phyloP scores from a whole-genome alignment of 2,113 vertebrate species.

The Otis tarda region DNA sequence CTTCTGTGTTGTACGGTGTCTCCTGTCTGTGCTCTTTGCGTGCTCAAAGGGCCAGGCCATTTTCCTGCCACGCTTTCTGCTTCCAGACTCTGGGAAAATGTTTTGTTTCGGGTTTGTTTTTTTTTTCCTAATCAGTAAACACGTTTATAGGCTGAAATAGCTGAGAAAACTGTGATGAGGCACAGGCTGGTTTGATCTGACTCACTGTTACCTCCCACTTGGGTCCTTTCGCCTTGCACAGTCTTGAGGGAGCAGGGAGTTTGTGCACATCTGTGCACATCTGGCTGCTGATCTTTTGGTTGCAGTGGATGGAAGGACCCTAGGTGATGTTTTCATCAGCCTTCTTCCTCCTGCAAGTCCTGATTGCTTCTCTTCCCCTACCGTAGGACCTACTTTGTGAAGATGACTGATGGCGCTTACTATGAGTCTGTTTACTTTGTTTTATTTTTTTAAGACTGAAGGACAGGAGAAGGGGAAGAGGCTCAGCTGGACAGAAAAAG shows the following conservation, averaged over 20 bases:
- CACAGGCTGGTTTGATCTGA: background rate
- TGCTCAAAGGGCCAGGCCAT: background rate
- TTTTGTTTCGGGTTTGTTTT: no score
- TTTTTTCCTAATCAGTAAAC: background rate
- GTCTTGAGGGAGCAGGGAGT: background rate
- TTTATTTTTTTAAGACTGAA: rapidly evolving
- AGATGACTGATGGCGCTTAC: background rate
- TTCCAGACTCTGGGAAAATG: background rate
- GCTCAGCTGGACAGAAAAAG: background rate
- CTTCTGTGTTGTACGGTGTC: background rate
- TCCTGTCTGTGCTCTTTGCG: background rate
- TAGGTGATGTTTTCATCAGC: background rate
- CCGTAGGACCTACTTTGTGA: no score
- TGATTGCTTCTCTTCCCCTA: background rate
- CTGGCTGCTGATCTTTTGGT: background rate
- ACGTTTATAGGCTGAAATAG: background rate
- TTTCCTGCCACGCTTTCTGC: background rate
- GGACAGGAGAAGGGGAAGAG: background rate
- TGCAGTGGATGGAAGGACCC: background rate
- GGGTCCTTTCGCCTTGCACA: background rate
- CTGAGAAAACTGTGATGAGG: background rate
- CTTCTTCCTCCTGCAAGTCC: background rate
- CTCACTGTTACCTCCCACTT: background rate
- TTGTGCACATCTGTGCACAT: background rate
- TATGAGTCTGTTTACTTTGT: background rate